Base-by-base conservation (phyloP, 2,113 vertebrate species). In the Scophthalmus maximus region DNA sequence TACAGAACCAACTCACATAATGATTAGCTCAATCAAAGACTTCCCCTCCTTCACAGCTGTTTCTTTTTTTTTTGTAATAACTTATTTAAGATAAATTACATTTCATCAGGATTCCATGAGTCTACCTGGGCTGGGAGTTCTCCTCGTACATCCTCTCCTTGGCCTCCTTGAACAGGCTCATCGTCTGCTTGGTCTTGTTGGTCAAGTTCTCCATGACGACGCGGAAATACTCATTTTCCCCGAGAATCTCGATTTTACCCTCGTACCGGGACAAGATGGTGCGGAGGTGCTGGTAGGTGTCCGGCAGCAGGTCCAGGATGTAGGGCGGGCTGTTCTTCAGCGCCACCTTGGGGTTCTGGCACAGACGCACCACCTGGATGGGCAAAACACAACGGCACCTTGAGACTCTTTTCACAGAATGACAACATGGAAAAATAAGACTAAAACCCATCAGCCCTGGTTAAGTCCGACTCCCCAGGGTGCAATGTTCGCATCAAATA, bases 151-250 rank as follows among this genome's bases (percentile, higher is more conserved):
- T 99, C 85, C 96, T 84, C 51, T 99, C 97, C 64, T 98, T 99
- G 23, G 97, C 97, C 64, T 99, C 97, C 77, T 99, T 99, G 84
- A 99, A 99, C 26, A 99, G 95, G 88, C 95, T 97, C 91, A 98
- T 98, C 67, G 97, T 99, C 92, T 99, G 98, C 90, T 99, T 99
- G 8, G 97, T 99, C 91, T 99, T 99, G 88, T 99, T 98, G 89
- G 95, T 96, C 89, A 99, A 58, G 87, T 99, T 99, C 71, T 99
- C 98, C 95, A 99, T 97, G 88, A 99, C 97, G 23, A 99, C 96
- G 0, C 98, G 93, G 60, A 99, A 99, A 36, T 98, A 99, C 86
- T 99, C 97, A 0, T 98, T 99, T 44, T 99, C 97, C 3, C 97
- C 97, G 4, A 99, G 93, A 3, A 94, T 96, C 79, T 98, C 98